phyloP scores from a whole-genome alignment of 2,888 invertebrate species.

The Antheraea yamamai region DNA sequence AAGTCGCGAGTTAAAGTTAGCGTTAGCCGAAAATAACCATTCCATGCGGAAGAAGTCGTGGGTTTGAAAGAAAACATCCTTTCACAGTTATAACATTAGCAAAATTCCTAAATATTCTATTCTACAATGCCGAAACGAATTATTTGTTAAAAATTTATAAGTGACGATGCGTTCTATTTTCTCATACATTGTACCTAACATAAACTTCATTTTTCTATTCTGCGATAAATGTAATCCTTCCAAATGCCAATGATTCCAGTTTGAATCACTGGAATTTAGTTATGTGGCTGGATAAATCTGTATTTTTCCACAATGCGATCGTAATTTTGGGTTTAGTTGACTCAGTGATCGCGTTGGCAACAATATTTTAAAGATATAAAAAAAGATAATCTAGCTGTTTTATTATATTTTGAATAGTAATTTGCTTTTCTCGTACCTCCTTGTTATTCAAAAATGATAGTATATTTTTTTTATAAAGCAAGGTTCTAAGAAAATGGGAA shows the following conservation, averaged over 20 bases:
- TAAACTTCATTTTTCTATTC: background rate
- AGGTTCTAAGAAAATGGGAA: too few species aligned
- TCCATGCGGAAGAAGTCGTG: too few species aligned
- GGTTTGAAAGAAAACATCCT: too few species aligned
- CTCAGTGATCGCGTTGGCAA: background rate
- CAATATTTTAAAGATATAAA: background rate
- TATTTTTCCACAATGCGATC: background rate
- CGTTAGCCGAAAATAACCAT: too few species aligned
- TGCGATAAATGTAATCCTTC: background rate
- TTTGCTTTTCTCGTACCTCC: too few species aligned
- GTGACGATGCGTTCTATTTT: background rate
- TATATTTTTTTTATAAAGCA: too few species aligned
- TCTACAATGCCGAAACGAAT: background rate
- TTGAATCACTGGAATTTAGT: background rate
- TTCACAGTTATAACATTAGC: too few species aligned
- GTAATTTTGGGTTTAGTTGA: background rate
- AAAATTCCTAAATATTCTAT: background rate
- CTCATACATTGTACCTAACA: background rate
- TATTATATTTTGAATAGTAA: background rate
- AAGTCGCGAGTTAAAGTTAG: too few species aligned
- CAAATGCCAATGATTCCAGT: background rate
- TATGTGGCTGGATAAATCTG: background rate
- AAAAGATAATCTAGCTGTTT: background rate
- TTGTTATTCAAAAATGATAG: too few species aligned
- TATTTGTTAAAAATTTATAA: background rate